These are phyloP conservation scores for Hypocryptadius cinnamomeus DNA, from an alignment of 2,113 vertebrate genomes.

Conservation along the genomic window DNA sequence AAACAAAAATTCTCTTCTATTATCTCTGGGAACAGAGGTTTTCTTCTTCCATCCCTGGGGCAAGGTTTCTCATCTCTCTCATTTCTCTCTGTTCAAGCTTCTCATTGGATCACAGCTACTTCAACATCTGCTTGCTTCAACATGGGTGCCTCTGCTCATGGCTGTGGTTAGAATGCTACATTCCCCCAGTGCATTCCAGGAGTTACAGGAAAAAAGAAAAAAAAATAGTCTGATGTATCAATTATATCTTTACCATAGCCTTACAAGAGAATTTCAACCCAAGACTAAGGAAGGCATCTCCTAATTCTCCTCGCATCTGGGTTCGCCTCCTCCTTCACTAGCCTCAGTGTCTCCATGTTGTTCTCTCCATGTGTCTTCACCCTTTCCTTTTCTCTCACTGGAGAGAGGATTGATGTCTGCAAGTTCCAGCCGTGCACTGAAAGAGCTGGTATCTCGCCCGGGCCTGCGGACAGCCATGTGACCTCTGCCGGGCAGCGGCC, in stretches of 20 bases:
- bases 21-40: not conserved
- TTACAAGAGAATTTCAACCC: not conserved
- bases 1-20: not conserved
- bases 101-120: not conserved
- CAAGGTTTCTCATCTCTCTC: not conserved
- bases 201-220: not conserved
- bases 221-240: no score
- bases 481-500: fast-evolving
- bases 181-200: not conserved
- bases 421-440: not conserved
- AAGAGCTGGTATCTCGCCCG: fast-evolving
- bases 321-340: not conserved
- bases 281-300: not conserved
- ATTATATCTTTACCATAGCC: not conserved
- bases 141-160: not conserved
- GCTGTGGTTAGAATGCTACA: not conserved
- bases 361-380: not conserved
- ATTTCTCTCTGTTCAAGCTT: not conserved
- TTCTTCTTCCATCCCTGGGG: not conserved
- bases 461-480: fast-evolving
- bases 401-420: not conserved
- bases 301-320: not conserved
- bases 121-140: not conserved
- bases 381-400: not conserved
- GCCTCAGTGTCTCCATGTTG: not conserved